Evolutionary conservation across 2,113 vertebrate species (phyloP).

Genomic region (Petroica traversi): DNA sequence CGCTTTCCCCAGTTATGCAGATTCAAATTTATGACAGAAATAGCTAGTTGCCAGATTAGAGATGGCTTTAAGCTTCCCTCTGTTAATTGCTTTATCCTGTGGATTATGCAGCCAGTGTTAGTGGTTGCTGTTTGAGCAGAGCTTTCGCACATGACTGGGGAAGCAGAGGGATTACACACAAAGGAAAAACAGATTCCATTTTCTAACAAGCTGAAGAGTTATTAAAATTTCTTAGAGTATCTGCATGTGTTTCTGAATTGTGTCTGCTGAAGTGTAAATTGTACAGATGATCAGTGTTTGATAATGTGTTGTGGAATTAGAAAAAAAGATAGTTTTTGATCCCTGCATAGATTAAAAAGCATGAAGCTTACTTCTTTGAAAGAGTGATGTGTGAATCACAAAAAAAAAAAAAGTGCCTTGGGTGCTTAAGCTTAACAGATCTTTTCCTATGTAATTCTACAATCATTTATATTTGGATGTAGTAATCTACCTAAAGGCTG

Average conservation of each 20-base stretch:
- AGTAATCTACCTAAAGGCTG: neutral
- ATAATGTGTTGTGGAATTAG: neutral
- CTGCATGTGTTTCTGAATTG: neutral
- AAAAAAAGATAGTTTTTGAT: neutral
- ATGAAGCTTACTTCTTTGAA: neutral
- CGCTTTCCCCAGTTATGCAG: neutral
- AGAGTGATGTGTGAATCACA: neutral
- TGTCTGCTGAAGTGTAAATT: neutral
- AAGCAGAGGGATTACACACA: fast-evolving
- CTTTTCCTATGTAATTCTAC: neutral
- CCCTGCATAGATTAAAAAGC: neutral
- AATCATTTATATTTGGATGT: neutral
- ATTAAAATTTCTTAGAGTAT: neutral
- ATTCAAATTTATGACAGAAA: neutral
- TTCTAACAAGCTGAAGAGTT: neutral
- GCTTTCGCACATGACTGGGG: neutral
- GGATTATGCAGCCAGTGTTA: neutral
- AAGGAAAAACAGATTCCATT: neutral
- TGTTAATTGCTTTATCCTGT: neutral
- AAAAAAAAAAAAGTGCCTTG: neutral
- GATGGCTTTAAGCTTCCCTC: neutral
- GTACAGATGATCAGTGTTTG: neutral
- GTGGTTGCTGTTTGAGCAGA: neutral
- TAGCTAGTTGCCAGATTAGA: neutral
- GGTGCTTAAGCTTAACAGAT: neutral